A percentile compares a stretch with the other conserved stretches of the same genome.
Conservation (phyloP, 2,113 vertebrate genomes). For the Isurus oxyrinchus region DNA sequence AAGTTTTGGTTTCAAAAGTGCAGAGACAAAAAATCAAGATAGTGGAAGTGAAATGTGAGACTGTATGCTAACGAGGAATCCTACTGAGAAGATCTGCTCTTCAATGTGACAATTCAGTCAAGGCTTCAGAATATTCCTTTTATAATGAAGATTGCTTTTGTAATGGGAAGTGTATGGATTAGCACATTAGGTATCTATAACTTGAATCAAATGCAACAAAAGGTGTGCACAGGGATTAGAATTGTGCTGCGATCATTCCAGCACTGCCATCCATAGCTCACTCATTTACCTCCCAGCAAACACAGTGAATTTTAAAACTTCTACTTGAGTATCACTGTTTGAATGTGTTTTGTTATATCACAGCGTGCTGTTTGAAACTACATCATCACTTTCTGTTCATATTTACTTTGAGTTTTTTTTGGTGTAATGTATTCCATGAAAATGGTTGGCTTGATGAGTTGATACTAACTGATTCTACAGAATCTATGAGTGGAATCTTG, state of each 20-base stretch:
- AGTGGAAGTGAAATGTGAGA: neutral
- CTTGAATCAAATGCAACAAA: neutral
- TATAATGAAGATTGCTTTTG: neutral
- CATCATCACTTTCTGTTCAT: neutral
- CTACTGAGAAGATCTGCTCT: neutral
- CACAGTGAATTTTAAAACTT: neutral
- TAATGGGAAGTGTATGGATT: neutral
- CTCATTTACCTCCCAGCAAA: neutral
- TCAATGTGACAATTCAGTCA: neutral
- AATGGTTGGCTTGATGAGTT: neutral
- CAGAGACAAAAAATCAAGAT: neutral
- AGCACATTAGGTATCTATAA: neutral
- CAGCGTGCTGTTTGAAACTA: neutral
- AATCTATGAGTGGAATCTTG: neutral
- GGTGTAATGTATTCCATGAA: neutral
- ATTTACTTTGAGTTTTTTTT: neutral
- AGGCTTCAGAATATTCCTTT: neutral
- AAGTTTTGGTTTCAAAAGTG: neutral
- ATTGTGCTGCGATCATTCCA: neutral
- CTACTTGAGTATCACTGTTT: neutral
- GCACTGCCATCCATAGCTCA: neutral
- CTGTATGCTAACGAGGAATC: neutral
- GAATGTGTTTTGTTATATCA: neutral
- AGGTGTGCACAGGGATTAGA: neutral
- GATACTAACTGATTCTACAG: neutral